Percentiles rank a stretch among this genome's conserved stretches.
phyloP scores from a whole-genome alignment of 2,797 vertebrate species.

The Coregonus sp. region DNA sequence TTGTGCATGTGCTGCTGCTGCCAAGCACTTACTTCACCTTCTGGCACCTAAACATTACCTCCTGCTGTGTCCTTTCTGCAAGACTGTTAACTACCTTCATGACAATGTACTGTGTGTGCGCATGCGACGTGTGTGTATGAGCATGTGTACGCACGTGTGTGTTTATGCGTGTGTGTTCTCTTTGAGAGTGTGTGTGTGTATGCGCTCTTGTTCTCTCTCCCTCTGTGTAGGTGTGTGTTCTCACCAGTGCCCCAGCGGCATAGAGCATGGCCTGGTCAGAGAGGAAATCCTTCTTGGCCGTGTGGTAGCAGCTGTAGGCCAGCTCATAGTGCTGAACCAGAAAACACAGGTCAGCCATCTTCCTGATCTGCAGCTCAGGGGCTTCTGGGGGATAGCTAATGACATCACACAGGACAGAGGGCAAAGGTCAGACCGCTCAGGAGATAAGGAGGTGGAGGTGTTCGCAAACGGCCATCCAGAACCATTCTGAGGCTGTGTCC shows the following conservation, averaged over 20 bases:
- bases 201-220: background rate
- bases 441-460: background rate
- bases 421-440: conserved; percentile 27
- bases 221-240: conserved; percentile 28
- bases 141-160: background rate
- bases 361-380: conserved; percentile 95
- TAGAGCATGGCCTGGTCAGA: conserved; percentile 98
- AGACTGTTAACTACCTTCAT: background rate
- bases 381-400: conserved; percentile 94
- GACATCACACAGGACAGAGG: conserved; percentile 29
- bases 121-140: background rate
- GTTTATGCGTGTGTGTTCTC: background rate
- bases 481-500: no score
- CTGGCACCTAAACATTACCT: background rate
- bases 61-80: background rate
- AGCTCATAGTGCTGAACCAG: conserved; percentile 97
- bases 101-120: background rate
- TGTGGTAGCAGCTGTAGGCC: conserved; percentile 97
- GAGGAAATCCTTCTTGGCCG: conserved; percentile 97
- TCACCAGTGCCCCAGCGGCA: conserved; percentile 94
- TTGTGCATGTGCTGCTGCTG: background rate
- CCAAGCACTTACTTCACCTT: no score
- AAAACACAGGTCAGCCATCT: conserved; percentile 98
- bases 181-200: no score
- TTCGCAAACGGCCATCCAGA: no score